Conservation (phyloP, 2,113 vertebrate genomes). For the rabbit (Oryctolagus cuniculus) region DNA sequence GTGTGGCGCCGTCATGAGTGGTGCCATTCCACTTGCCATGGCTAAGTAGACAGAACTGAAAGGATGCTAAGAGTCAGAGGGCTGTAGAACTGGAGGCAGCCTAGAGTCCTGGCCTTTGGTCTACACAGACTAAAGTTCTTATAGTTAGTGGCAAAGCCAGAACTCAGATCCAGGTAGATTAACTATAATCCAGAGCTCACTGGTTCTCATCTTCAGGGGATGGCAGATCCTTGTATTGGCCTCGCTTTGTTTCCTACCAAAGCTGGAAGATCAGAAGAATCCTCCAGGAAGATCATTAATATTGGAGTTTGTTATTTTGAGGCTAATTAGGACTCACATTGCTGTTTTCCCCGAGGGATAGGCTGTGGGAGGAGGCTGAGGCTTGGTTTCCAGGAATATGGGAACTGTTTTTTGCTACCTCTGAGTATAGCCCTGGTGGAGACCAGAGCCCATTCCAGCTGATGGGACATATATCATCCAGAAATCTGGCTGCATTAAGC, state of each 20-base stretch:
- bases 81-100: neutral
- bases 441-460: neutral
- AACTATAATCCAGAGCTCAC: neutral
- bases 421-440: neutral
- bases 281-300: conserved; percentile 48
- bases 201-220: conserved; percentile 37
- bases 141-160: neutral
- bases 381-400: conserved; percentile 18
- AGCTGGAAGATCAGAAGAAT: neutral
- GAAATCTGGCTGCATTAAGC: conserved; percentile 45
- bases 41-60: neutral
- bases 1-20: neutral
- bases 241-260: neutral
- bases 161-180: neutral
- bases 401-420: neutral
- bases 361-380: neutral
- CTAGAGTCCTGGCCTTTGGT: neutral
- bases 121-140: neutral
- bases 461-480: conserved; percentile 18
- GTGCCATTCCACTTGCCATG: neutral
- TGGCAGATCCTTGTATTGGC: neutral
- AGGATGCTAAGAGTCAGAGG: neutral
- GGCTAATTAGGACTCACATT: conserved; percentile 55
- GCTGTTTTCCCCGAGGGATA: neutral
- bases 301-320: conserved; percentile 32